These are phyloP conservation scores for Acanthisitta chloris DNA, from an alignment of 2,113 vertebrate species.

Conservation along the genomic window DNA sequence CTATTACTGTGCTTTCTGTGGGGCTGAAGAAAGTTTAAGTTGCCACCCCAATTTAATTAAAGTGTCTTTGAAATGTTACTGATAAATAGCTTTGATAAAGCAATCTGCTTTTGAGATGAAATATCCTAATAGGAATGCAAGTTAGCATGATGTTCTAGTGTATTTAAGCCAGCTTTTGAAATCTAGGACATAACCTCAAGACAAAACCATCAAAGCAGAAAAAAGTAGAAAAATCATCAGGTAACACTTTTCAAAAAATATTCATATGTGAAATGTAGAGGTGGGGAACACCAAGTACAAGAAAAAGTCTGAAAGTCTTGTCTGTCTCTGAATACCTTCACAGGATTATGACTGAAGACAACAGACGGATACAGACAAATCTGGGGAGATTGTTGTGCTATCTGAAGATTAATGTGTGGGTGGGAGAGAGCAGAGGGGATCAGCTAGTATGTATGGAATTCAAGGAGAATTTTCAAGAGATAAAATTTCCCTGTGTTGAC, in stretches of 20 bases:
- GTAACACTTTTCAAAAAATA: not conserved
- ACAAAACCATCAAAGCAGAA: not conserved
- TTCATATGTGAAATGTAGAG: not conserved
- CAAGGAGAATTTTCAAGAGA: not conserved
- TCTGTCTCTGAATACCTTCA: not conserved
- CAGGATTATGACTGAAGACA: not conserved
- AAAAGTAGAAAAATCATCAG: not conserved
- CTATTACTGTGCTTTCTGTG: not conserved
- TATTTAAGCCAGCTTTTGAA: not conserved
- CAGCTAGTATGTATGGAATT: not conserved
- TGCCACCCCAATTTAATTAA: not conserved
- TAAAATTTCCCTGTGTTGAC: not conserved
- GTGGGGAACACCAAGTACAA: not conserved
- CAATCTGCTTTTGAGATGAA: not conserved
- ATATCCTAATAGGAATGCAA: not conserved
- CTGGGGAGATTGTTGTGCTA: not conserved
- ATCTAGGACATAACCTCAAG: not conserved
- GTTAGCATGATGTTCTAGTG: not conserved
- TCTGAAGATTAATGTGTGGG: not conserved
- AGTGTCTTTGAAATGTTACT: not conserved
- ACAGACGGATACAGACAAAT: not conserved
- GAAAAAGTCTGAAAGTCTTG: not conserved
- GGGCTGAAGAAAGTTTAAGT: not conserved
- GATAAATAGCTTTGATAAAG: not conserved
- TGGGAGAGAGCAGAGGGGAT: not conserved